A percentile compares a stretch with the other conserved stretches of the same genome.
These are phyloP conservation scores for Meleagris gallopavo DNA, from an alignment of 2,113 vertebrate genomes.

Conservation along the genomic window DNA sequence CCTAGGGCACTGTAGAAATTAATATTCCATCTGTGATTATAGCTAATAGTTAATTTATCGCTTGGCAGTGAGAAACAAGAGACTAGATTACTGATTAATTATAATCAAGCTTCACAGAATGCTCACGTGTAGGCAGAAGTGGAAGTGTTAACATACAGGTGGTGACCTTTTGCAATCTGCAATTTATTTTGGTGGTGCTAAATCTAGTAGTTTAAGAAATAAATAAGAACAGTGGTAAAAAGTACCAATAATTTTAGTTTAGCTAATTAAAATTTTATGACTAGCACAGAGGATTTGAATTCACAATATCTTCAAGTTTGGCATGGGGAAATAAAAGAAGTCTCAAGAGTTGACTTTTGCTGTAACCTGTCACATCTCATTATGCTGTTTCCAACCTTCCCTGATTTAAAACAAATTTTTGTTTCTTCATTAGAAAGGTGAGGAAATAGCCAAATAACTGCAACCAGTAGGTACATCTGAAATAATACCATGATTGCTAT, in stretches of 20 bases:
- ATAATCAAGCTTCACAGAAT: slow-evolving; percentile 29
- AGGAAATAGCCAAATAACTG: not conserved
- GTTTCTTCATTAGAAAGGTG: not conserved
- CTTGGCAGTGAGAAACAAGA: slow-evolving; percentile 49
- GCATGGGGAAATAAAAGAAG: slow-evolving; percentile 18
- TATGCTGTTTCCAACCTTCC: not conserved
- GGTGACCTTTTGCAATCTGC: not conserved
- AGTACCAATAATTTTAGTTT: slow-evolving; percentile 31
- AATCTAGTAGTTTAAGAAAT: slow-evolving; percentile 4
- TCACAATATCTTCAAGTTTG: slow-evolving; percentile 21
- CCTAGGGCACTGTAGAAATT: slow-evolving; percentile 38
- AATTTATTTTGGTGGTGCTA: not conserved
- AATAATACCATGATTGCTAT: not conserved
- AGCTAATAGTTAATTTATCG: slow-evolving; percentile 54
- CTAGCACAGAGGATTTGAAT: slow-evolving; percentile 18
- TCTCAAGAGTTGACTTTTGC: slow-evolving; percentile 19
- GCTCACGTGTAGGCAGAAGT: not conserved
- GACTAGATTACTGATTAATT: slow-evolving; percentile 62
- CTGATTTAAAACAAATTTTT: slow-evolving; percentile 7
- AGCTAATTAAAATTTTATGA: slow-evolving; percentile 47
- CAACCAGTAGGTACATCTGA: not conserved
- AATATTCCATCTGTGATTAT: slow-evolving; percentile 55
- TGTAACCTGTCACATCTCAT: slow-evolving; percentile 27
- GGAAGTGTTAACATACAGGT: not conserved
- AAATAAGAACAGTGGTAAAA: not conserved